Conservation (phyloP, 1,140 invertebrate genomes). For the Drosophila sulfurigaster region DNA sequence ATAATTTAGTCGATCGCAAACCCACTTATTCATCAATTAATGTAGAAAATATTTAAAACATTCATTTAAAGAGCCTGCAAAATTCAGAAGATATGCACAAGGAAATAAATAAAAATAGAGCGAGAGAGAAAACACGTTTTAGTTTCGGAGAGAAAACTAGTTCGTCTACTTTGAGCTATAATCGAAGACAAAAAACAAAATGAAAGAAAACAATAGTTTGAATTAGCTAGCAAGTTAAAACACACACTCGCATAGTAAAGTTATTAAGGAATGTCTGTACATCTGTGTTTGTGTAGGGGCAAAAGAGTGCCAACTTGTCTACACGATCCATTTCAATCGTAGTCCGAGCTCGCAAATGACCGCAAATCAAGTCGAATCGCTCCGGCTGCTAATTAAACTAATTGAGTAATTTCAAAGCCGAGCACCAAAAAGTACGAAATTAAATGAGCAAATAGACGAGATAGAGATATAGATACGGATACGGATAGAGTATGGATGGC, state of each 20-base stretch:
- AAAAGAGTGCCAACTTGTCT: constrained; percentile 35
- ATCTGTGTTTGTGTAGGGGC: background rate
- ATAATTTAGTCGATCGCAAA: background rate
- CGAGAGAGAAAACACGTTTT: background rate
- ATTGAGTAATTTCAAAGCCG: constrained; percentile 76
- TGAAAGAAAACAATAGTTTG: constrained; percentile 13
- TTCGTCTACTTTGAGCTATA: constrained; percentile 1
- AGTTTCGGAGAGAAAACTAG: constrained; percentile 33
- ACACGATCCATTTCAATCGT: constrained; percentile 61
- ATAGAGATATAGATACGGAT: constrained; percentile 10
- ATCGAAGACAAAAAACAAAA: too few species aligned
- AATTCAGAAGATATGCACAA: too few species aligned
- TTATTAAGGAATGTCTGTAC: background rate
- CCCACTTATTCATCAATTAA: background rate
- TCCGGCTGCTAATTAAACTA: constrained; percentile 77
- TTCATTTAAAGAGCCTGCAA: too few species aligned
- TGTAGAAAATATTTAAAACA: too few species aligned
- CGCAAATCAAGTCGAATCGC: constrained; percentile 62
- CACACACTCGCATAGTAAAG: background rate
- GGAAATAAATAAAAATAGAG: too few species aligned
- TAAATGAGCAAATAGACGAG: constrained; percentile 76
- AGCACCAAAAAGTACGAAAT: constrained; percentile 62
- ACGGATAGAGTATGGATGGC: constrained; percentile 25
- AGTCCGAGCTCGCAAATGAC: constrained; percentile 56
- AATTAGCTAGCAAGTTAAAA: constrained; percentile 1